Evolutionary conservation across 2,888 invertebrate species (phyloP).

Genomic region (Eugnorisma glareosa): DNA sequence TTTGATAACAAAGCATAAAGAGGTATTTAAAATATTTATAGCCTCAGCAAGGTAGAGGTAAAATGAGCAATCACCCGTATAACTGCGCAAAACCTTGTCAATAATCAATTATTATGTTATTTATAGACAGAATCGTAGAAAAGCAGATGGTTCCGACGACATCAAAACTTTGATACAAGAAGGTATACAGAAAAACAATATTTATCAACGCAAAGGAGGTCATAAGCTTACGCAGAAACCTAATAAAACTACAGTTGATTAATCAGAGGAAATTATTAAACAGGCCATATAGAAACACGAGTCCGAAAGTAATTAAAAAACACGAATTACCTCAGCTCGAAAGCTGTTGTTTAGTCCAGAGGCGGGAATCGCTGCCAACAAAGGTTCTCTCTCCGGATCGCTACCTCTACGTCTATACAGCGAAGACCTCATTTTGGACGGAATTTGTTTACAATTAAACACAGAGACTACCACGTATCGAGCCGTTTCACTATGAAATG

Average conservation of each 20-base stretch:
- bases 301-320: slow-evolving; percentile 10
- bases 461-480: slow-evolving; percentile 51
- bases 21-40: not conserved
- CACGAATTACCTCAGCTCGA: slow-evolving; percentile 77
- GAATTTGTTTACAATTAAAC: slow-evolving; percentile 44
- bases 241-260: not conserved
- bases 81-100: slow-evolving; percentile 28
- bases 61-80: slow-evolving; percentile 46
- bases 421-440: slow-evolving; percentile 81
- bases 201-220: not conserved
- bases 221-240: not conserved
- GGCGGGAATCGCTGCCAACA: slow-evolving; percentile 78
- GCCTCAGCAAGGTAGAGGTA: not conserved
- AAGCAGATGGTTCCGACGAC: not conserved
- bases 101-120: slow-evolving; percentile 14
- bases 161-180: not conserved
- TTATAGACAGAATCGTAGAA: slow-evolving; percentile 15
- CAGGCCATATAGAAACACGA: not conserved
- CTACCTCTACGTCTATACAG: slow-evolving; percentile 76
- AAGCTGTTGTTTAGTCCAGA: slow-evolving; percentile 67
- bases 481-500: slow-evolving; percentile 20
- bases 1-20: not conserved
- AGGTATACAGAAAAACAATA: not conserved
- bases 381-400: slow-evolving; percentile 80
- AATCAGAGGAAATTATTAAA: not conserved